Conservation (phyloP, 2,797 vertebrate species). For the Eutrigla gurnardus region DNA sequence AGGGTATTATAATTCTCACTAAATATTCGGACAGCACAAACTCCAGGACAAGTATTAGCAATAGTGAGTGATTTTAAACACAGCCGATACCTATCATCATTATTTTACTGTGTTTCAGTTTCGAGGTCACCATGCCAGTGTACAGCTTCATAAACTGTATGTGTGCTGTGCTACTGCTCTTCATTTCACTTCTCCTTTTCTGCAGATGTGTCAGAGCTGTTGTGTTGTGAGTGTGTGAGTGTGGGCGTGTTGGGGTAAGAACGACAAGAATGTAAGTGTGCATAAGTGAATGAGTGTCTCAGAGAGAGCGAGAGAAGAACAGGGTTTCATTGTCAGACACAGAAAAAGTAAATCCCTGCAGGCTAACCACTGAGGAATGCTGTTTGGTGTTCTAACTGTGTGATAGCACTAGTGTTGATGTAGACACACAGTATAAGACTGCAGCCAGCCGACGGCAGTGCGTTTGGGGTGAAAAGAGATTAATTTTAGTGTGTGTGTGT, state of each 20-base stretch:
- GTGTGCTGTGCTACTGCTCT: too few species aligned
- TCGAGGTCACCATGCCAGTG: not conserved
- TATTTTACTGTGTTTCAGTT: not conserved
- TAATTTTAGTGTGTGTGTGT: too few species aligned
- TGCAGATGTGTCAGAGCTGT: not conserved
- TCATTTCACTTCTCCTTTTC: not conserved
- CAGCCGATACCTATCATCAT: not conserved
- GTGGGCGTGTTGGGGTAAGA: constrained; percentile 6
- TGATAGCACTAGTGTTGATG: constrained; percentile 31
- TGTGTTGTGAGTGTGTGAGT: not conserved
- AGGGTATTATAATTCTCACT: too few species aligned
- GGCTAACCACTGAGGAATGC: constrained; percentile 65
- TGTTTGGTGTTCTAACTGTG: constrained; percentile 45
- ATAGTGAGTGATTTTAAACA: too few species aligned
- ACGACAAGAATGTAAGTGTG: constrained; percentile 5
- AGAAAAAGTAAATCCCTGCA: constrained; percentile 52
- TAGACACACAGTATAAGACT: constrained; percentile 2
- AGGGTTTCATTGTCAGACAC: constrained; percentile 66
- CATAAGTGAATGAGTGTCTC: constrained; percentile 9
- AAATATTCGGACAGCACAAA: too few species aligned
- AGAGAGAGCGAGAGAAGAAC: constrained; percentile 27
- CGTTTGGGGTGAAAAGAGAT: too few species aligned
- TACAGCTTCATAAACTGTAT: not conserved
- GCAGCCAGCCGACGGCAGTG: too few species aligned
- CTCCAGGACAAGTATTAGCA: too few species aligned